These are phyloP conservation scores for Monarcha castaneiventris DNA, from an alignment of 2,113 vertebrate species.

Conservation along the genomic window DNA sequence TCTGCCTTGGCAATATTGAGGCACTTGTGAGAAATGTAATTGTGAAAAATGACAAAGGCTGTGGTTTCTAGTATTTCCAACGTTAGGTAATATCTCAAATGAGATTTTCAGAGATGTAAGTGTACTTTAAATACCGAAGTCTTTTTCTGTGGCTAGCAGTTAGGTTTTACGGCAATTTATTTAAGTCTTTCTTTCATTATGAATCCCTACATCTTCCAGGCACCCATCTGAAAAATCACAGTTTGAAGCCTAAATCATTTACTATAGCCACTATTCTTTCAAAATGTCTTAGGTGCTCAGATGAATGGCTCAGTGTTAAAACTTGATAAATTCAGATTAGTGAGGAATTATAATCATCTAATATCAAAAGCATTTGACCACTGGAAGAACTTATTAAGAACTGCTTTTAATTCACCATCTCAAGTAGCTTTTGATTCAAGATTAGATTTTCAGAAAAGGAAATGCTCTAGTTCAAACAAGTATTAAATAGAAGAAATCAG, in stretches of 20 bases:
- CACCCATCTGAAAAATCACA: background rate
- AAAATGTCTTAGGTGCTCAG: constrained; percentile 30
- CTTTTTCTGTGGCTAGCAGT: background rate
- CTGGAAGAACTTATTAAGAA: constrained; percentile 42
- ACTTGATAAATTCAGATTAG: constrained; percentile 42
- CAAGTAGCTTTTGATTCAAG: constrained; percentile 50
- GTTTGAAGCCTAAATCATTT: constrained; percentile 20
- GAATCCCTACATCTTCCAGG: background rate
- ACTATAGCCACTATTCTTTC: constrained; percentile 6
- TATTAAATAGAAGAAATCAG: constrained; percentile 8
- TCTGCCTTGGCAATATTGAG: background rate
- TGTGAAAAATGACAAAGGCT: background rate
- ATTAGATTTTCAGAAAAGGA: constrained; percentile 42
- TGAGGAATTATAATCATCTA: constrained; percentile 43
- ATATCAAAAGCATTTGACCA: constrained; percentile 41
- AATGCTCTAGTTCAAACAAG: background rate
- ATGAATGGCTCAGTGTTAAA: constrained; percentile 35
- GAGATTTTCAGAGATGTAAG: background rate
- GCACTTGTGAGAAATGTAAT: background rate
- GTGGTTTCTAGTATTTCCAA: background rate
- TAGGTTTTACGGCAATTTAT: constrained; percentile 3
- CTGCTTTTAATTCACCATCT: constrained; percentile 29
- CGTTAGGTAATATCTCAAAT: background rate
- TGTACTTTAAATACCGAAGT: background rate
- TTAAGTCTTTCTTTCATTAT: constrained; percentile 18